Conservation (phyloP, 2,797 vertebrate species). For the Artibeus jamaicensis region DNA sequence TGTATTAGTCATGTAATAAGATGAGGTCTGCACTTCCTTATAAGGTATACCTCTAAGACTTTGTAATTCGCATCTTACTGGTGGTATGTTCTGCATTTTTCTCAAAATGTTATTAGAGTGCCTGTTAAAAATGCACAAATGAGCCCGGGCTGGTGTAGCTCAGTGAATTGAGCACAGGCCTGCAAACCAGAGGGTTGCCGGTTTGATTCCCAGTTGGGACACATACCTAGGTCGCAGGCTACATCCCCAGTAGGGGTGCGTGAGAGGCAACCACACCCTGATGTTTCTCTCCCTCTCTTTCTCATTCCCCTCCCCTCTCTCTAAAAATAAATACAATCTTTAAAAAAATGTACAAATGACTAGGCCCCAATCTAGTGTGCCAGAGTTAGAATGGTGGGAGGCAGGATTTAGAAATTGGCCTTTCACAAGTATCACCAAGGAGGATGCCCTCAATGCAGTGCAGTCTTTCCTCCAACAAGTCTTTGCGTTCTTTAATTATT, state of each 20-base stretch:
- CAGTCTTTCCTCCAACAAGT: neutral
- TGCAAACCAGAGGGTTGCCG: no score
- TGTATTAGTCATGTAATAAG: neutral
- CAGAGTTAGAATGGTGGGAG: neutral
- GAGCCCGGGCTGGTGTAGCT: no score
- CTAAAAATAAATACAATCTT: no score
- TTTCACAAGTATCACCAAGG: neutral
- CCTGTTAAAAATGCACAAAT: constrained; percentile 18
- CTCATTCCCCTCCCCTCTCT: no score
- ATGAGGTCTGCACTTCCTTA: neutral
- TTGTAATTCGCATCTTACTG: constrained; percentile 36
- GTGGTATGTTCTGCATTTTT: constrained; percentile 11
- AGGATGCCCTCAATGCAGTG: neutral
- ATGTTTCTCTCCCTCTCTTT: no score
- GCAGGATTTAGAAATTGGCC: neutral
- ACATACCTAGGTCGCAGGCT: no score
- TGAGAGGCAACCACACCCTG: no score
- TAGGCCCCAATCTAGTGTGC: neutral
- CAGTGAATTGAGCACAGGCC: no score
- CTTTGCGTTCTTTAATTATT: neutral
- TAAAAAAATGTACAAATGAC: neutral
- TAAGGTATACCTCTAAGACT: neutral
- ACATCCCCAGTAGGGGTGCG: no score
- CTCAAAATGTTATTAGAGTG: neutral
- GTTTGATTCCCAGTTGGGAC: no score